phyloP scores from a whole-genome alignment of 2,113 vertebrate genomes.

The Macquaria australasica region DNA sequence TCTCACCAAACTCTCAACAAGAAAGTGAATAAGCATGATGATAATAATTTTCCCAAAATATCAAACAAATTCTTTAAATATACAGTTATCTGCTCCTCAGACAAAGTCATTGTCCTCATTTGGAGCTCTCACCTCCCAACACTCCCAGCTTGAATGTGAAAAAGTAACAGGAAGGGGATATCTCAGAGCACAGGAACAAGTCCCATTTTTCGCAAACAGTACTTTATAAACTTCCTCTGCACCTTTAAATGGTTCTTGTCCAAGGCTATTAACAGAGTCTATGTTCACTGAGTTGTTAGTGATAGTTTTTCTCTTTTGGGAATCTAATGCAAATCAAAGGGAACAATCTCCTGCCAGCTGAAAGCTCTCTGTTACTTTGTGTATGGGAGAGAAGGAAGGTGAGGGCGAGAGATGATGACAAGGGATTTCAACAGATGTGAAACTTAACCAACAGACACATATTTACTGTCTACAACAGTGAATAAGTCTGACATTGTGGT shows the following conservation, averaged over 20 bases:
- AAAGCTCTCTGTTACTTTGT: neutral
- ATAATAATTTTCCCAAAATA: neutral
- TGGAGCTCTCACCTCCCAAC: conserved; percentile 11
- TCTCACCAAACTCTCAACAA: neutral
- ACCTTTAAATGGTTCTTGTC: neutral
- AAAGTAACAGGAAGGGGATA: neutral
- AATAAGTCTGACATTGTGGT: neutral
- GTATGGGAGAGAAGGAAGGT: neutral
- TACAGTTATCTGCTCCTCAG: neutral
- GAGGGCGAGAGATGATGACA: conserved; percentile 43
- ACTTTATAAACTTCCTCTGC: neutral
- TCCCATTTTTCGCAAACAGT: neutral
- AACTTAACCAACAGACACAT: conserved; percentile 19
- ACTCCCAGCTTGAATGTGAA: neutral
- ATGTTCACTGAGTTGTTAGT: neutral
- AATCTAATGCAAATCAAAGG: neutral
- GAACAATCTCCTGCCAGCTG: neutral
- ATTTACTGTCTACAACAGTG: neutral
- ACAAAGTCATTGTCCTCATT: neutral
- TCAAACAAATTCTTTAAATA: neutral
- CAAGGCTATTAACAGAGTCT: neutral
- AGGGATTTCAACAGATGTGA: neutral
- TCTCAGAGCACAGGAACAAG: neutral
- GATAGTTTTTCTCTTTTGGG: neutral
- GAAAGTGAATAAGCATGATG: neutral